Evolutionary conservation across 2,797 vertebrate genomes (phyloP).

Genomic region (Rachycentron canadum): DNA sequence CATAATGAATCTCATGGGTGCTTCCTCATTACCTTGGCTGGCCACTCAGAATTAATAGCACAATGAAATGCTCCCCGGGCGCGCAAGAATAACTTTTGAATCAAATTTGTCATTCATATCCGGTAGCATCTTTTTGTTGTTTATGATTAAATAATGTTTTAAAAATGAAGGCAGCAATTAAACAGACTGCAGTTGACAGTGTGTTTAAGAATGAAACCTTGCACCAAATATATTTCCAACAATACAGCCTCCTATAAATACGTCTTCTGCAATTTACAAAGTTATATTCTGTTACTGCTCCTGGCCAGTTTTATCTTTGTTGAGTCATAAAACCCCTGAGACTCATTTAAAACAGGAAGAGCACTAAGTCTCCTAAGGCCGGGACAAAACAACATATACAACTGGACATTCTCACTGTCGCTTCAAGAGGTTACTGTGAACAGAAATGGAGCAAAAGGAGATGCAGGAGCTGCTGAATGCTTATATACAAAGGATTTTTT

Average conservation of each 20-base stretch:
- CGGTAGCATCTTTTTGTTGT: conserved; percentile 8
- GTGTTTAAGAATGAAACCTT: conserved; percentile 25
- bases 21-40: conserved; percentile 34
- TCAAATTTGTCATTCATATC: conserved; percentile 25
- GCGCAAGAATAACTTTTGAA: conserved; percentile 41
- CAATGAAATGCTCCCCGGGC: conserved; percentile 49
- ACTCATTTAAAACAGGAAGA: conserved; percentile 30
- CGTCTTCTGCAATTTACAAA: conserved; percentile 22
- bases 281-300: conserved; percentile 31
- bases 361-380: conserved; percentile 18
- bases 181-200: not conserved
- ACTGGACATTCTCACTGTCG: conserved; percentile 15
- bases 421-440: not conserved
- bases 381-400: conserved; percentile 7
- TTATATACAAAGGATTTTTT: conserved; percentile 14
- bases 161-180: conserved; percentile 29
- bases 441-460: conserved; percentile 28
- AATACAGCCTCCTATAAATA: conserved; percentile 27
- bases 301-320: conserved; percentile 25
- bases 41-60: conserved; percentile 47
- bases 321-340: conserved; percentile 31
- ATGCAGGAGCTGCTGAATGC: conserved; percentile 26
- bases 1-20: conserved; percentile 49
- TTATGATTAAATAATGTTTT: conserved; percentile 19
- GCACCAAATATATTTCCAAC: conserved; percentile 25